A percentile compares a stretch with the other conserved stretches of the same genome.
Conservation (phyloP, 2,797 vertebrate species). For the Enteromius unitaeniatus region DNA sequence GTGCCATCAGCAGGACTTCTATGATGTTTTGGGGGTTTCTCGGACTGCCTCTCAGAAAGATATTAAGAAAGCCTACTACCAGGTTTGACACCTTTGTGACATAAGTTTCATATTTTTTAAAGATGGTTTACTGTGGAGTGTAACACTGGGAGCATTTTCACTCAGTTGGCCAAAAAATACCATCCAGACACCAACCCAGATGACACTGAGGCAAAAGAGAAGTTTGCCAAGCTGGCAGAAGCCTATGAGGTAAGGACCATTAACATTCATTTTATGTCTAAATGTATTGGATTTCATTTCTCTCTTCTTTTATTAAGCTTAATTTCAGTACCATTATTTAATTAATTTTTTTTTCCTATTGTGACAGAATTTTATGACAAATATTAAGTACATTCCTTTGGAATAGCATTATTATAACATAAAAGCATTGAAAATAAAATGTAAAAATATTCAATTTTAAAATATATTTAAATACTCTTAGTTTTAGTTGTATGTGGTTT, state of each 20-base stretch:
- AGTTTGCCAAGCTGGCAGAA: constrained; percentile 94
- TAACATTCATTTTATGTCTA: neutral
- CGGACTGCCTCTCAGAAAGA: constrained; percentile 92
- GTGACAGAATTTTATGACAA: neutral
- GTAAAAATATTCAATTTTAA: neutral
- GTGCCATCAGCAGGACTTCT: constrained; percentile 87
- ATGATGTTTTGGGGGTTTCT: constrained; percentile 90
- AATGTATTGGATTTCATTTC: neutral
- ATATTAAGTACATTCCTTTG: neutral
- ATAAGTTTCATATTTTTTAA: neutral
- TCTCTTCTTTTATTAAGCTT: neutral
- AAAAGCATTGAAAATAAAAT: neutral
- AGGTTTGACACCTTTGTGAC: constrained; percentile 71
- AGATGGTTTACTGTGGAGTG: neutral
- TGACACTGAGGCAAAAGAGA: constrained; percentile 96
- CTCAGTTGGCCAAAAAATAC: constrained; percentile 96
- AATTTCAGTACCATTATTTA: neutral
- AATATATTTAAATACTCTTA: too few relatives aligned
- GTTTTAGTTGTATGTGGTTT: neutral
- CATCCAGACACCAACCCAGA: constrained; percentile 98
- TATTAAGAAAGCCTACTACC: constrained; percentile 98
- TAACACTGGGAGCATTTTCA: neutral
- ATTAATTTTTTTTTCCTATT: too few relatives aligned
- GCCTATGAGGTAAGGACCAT: constrained; percentile 89
- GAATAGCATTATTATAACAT: neutral